Percentiles rank a stretch among this genome's conserved stretches.
Evolutionary conservation across 2,797 vertebrate genomes (phyloP).

Genomic region (Dermochelys coriacea): DNA sequence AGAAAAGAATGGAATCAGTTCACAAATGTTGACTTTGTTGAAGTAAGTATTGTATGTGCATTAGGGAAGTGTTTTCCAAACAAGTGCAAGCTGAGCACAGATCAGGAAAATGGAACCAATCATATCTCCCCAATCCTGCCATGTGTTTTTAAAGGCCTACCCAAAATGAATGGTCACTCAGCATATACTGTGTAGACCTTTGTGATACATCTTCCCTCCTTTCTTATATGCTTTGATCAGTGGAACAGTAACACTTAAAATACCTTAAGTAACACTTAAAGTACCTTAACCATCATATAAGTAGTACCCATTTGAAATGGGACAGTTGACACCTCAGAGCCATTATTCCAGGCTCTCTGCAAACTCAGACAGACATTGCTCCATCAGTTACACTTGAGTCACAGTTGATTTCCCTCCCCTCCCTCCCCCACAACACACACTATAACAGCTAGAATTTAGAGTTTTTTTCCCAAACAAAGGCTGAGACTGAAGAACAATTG

Average conservation of each 20-base stretch:
- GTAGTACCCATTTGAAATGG: not conserved
- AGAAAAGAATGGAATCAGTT: constrained; percentile 53
- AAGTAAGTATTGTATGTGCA: not conserved
- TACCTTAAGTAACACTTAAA: not conserved
- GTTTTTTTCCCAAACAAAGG: not conserved
- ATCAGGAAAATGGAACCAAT: constrained; percentile 6
- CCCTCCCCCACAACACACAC: not conserved
- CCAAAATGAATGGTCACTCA: not conserved
- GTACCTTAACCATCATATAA: not conserved
- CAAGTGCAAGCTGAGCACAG: constrained; percentile 3
- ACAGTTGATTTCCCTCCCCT: not conserved
- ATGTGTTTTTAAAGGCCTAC: not conserved
- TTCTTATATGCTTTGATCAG: constrained; percentile 16
- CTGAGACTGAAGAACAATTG: not conserved
- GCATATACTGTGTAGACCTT: not conserved
- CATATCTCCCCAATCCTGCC: not conserved
- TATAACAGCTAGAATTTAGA: not conserved
- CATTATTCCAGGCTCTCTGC: not conserved
- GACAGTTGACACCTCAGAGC: not conserved
- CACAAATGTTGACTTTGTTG: constrained; percentile 21
- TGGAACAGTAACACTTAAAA: not conserved
- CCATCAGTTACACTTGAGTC: not conserved
- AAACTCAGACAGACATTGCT: not conserved
- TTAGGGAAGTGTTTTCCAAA: not conserved
- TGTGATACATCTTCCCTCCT: not conserved